A percentile compares a stretch with the other conserved stretches of the same genome.
Evolutionary conservation across 2,888 invertebrate species (phyloP).

Genomic region (Eubasilissa splendida): DNA sequence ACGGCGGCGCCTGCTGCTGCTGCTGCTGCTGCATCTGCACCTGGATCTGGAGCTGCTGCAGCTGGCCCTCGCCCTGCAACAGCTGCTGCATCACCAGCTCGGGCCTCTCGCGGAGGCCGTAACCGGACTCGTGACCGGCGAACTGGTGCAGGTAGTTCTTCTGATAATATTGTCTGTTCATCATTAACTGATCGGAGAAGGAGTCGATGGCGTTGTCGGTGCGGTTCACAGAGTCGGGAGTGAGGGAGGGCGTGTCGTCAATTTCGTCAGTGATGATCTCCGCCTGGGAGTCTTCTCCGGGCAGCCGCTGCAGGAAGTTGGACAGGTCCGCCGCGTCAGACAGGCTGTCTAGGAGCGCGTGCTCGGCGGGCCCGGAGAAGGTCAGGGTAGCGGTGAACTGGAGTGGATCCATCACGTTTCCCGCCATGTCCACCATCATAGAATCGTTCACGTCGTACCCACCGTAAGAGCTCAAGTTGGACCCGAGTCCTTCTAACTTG

Average conservation of each 20-base stretch:
- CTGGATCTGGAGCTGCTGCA: slow-evolving; percentile 80
- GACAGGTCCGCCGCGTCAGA: slow-evolving; percentile 86
- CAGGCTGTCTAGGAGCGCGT: slow-evolving; percentile 82
- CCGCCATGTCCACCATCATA: slow-evolving; percentile 89
- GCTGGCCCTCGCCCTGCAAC: slow-evolving; percentile 73
- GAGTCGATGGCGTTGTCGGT: slow-evolving; percentile 80
- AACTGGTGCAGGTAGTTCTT: slow-evolving; percentile 70
- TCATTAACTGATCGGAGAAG: slow-evolving; percentile 83
- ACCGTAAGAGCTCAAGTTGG: slow-evolving; percentile 73
- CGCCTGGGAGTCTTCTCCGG: slow-evolving; percentile 74
- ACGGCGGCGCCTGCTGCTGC: slow-evolving; percentile 64
- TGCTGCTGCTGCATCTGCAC: slow-evolving; percentile 78
- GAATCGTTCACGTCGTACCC: slow-evolving; percentile 80
- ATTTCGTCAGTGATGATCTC: slow-evolving; percentile 80
- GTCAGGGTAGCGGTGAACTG: slow-evolving; percentile 88
- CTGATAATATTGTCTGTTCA: slow-evolving; percentile 74
- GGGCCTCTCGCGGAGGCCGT: slow-evolving; percentile 76
- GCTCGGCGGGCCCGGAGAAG: slow-evolving; percentile 84
- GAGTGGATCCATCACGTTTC: slow-evolving; percentile 84
- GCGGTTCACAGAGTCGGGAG: slow-evolving; percentile 76
- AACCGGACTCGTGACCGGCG: slow-evolving; percentile 72
- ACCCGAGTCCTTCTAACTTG: slow-evolving; percentile 79
- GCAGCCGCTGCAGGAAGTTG: slow-evolving; percentile 81
- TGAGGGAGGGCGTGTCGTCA: slow-evolving; percentile 81
- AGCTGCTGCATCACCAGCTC: slow-evolving; percentile 73